phyloP scores from a whole-genome alignment of 2,113 vertebrate species.

The Nerophis lumbriciformis region DNA sequence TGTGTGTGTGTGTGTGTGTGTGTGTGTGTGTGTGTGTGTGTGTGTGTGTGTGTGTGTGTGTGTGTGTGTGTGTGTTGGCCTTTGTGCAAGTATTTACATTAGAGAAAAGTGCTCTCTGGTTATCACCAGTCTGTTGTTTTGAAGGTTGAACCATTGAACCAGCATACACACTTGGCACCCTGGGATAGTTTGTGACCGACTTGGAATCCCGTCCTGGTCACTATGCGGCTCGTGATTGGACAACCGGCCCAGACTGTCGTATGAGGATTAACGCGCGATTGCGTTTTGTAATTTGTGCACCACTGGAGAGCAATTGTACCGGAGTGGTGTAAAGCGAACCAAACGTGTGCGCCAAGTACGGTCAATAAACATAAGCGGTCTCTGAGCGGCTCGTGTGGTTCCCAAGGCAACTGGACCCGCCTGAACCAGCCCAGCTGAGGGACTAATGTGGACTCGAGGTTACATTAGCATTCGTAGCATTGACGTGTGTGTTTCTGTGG shows the following conservation, averaged over 20 bases:
- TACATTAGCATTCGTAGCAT: conserved; percentile 12
- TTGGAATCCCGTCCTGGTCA: conserved; percentile 14
- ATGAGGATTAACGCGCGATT: conserved; percentile 18
- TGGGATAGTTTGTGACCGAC: conserved; percentile 14
- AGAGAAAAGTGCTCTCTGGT: conserved; percentile 55
- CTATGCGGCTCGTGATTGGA: conserved; percentile 24
- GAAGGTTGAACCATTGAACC: conserved; percentile 49
- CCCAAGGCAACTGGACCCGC: conserved; percentile 41
- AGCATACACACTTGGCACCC: conserved; percentile 4
- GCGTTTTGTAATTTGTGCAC: conserved; percentile 8
- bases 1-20: too few relatives aligned
- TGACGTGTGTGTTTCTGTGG: background rate
- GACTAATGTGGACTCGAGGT: background rate
- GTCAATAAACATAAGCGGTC: conserved; percentile 24
- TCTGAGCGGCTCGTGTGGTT: conserved; percentile 33
- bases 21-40: conserved; percentile 10
- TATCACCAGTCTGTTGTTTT: conserved; percentile 25
- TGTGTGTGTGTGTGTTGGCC: conserved; percentile 3
- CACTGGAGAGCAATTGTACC: conserved; percentile 1
- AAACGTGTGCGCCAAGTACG: conserved; percentile 13
- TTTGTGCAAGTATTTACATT: conserved; percentile 53
- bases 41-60: conserved; percentile 7
- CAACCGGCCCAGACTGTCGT: conserved; percentile 10
- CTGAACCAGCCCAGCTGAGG: conserved; percentile 25
- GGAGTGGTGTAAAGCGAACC: conserved; percentile 18